phyloP scores from a whole-genome alignment of 2,888 invertebrate genomes.

The Thera obeliscata region DNA sequence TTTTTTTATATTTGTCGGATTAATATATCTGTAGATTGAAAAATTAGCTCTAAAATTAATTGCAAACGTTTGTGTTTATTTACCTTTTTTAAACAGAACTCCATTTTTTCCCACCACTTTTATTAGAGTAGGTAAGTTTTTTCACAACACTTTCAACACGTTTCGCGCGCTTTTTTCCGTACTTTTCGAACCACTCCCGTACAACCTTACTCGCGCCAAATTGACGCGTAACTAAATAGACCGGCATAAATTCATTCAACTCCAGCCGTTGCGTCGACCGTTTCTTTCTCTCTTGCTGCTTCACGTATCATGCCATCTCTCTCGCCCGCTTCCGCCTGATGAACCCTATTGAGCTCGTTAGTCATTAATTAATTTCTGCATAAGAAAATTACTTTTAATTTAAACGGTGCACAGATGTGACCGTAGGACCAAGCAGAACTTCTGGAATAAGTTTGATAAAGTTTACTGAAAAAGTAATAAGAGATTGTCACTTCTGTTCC shows the following conservation, averaged over 20 bases:
- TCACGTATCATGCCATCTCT: conserved; percentile 49
- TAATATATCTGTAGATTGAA: too few relatives aligned
- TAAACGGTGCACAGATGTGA: conserved; percentile 77
- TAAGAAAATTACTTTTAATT: conserved; percentile 84
- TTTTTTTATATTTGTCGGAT: too few relatives aligned
- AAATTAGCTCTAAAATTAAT: too few relatives aligned
- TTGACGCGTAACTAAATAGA: conserved; percentile 83
- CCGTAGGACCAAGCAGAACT: conserved; percentile 45
- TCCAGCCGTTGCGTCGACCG: conserved; percentile 62
- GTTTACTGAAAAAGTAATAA: background rate
- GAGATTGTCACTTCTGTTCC: background rate
- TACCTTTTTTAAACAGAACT: conserved; percentile 22
- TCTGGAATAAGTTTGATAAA: conserved; percentile 17
- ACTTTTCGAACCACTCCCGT: conserved; percentile 44
- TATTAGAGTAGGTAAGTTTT: conserved; percentile 18
- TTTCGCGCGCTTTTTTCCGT: conserved; percentile 68
- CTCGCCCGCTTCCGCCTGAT: conserved; percentile 78
- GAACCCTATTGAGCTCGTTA: conserved; percentile 84
- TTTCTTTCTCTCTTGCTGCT: conserved; percentile 52
- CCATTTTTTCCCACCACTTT: conserved; percentile 30
- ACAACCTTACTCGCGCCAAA: conserved; percentile 79
- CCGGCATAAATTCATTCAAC: conserved; percentile 84
- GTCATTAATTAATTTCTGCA: conserved; percentile 84
- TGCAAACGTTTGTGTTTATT: background rate
- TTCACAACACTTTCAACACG: conserved; percentile 42